Evolutionary conservation across 2,888 invertebrate species (phyloP), one percentile per base, ranked within the genome.

Genomic region (Ctenicera cuprea): DNA sequence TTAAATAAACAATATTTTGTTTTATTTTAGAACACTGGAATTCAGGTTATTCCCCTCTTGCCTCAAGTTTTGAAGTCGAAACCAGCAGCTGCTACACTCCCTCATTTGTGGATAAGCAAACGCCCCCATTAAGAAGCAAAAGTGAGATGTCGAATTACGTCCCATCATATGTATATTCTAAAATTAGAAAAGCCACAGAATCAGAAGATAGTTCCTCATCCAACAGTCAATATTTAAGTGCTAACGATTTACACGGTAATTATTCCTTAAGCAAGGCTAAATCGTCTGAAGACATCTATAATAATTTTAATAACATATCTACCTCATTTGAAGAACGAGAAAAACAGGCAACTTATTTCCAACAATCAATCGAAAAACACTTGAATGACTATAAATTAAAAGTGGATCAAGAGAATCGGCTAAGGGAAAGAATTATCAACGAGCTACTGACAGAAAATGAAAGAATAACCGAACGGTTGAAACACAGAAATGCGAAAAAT

Each of bases 361-460:
- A 59, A 20, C 30, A 41, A 1, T 63, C 26, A 7, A 68, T 73
- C 11, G 73, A 75, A 57, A 69, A 52, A 12, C 74, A 70, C 30
- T 57, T 85, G 8, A 80, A 72, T 64, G 82, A 82, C 20, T 86
- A 85, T 75, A 82, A 82, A 67, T 57, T 80, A 62, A 83, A 85
- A 71, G 77, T 86, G 1, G 83, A 81, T n/a, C 83, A 83, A 76
- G 86, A 86, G 70, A 83, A 86, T 64, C 76, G 80, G 48, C 61
- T 86, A 22, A 75, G 85, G n/a, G 81, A 85, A 26, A 81, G 82
- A 72, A 86, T 86, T 16, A 85, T 86, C 52, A 81, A 83, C 68
- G 86, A 86, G 61, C 71, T 86, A 14, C 73, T 86, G 14, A 77
- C 78, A 41, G 85, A 85, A 76, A 85, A 85, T 54, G 85, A 85